Percentiles rank a stretch among this genome's conserved stretches.
phyloP scores from a whole-genome alignment of 2,888 invertebrate genomes.

The Ceraclea dissimilis region DNA sequence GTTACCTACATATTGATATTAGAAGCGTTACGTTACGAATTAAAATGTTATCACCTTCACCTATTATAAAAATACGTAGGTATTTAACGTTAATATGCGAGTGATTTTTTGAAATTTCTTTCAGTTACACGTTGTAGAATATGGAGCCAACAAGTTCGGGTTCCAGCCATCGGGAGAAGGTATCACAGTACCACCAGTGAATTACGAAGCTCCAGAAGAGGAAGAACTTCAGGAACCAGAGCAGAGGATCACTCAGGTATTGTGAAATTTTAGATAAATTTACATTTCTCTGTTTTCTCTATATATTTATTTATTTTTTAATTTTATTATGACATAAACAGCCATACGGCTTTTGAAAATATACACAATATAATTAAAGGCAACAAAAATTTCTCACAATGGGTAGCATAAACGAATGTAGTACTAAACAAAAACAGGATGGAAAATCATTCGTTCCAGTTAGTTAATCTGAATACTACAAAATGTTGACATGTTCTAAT shows the following conservation, averaged over 20 bases:
- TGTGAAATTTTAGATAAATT: neutral
- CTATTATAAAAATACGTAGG: too few species aligned
- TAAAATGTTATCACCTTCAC: too few species aligned
- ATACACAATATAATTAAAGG: neutral
- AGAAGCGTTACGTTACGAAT: too few species aligned
- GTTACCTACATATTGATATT: too few species aligned
- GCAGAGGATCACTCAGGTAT: conserved; percentile 3
- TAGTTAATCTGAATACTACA: too few species aligned
- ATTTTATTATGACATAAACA: too few species aligned
- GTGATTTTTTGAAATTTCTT: neutral
- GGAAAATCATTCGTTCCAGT: neutral
- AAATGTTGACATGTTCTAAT: too few species aligned
- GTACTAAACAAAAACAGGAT: neutral
- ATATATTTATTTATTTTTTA: neutral
- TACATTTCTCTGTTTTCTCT: neutral
- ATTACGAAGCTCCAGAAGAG: conserved; percentile 52
- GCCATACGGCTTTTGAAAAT: neutral
- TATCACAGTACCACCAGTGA: conserved; percentile 67
- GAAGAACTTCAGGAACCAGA: conserved; percentile 31
- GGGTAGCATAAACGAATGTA: too few species aligned
- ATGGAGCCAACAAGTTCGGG: conserved; percentile 81
- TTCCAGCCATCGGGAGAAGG: conserved; percentile 84
- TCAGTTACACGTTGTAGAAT: conserved; percentile 68
- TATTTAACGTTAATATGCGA: too few species aligned
- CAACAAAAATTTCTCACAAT: neutral